Base-by-base conservation (phyloP, 2,888 invertebrate species). In the Amblyjoppa fuscipennis region DNA sequence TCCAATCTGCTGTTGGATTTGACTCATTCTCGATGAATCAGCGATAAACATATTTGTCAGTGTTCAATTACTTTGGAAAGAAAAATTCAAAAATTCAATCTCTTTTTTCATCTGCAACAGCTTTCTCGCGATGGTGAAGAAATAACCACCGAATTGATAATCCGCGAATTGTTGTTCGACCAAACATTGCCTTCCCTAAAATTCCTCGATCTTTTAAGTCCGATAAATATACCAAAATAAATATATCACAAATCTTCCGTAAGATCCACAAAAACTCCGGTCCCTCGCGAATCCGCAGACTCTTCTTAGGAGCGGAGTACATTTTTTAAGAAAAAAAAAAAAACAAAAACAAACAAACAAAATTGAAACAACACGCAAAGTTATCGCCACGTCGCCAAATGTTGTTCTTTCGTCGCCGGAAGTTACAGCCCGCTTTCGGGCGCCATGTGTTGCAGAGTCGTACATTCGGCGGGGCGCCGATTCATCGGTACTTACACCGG, bases 391-490 rank as follows among this genome's bases (percentile, higher is more conserved):
- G n/a, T 34, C 16, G 16, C 45, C 64, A 64, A 64, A 64, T 64
- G 16, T 64, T 64, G 64, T 64, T 64, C 34, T 34, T 64, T 64
- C 64, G 1, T n/a, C 7, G n/a, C 59, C 28, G 16, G 16, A 31
- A 34, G 34, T 49, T 64, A 64, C n/a, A 34, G 31, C 5, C 4
- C n/a, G 31, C 5, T 31, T 64, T 34, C 16, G 31, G 31, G 66
- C 56, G 79, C 70, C 82, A 85, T 82, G 81, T 85, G 85, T 64
- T 64, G 64, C 66, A 82, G 66, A 66, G 64, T 82, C 69, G 49
- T 71, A 56, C 41, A 51, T 85, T 82, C 79, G 80, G 75, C 76
- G 59, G 53, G 59, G 53, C 71, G 70, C 70, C 68, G 66, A 82
- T 79, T 82, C 78, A 82, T 82, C 76, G 82, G 82, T 70, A 79